These are phyloP conservation scores for Drosophila ustulata DNA, from an alignment of 2,888 invertebrate genomes.

Conservation along the genomic window DNA sequence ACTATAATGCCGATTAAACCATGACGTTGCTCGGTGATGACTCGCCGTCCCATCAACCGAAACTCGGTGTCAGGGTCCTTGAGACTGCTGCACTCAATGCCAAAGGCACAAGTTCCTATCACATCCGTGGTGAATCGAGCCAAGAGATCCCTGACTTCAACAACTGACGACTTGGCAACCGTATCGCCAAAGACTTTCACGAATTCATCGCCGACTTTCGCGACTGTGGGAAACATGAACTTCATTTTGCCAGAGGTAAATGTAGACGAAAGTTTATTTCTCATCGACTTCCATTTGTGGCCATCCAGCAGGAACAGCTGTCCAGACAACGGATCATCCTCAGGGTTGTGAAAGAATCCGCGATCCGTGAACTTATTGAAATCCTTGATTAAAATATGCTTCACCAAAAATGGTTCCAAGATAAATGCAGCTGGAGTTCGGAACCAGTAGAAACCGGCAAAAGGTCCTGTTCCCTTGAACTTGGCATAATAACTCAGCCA, in stretches of 20 bases:
- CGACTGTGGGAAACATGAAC: constrained; percentile 83
- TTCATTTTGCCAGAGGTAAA: constrained; percentile 86
- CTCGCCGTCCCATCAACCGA: constrained; percentile 65
- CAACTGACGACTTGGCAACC: constrained; percentile 19
- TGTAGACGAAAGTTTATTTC: constrained; percentile 85
- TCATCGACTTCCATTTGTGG: constrained; percentile 84
- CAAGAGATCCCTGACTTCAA: constrained; percentile 77
- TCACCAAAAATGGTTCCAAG: constrained; percentile 58
- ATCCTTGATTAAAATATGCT: constrained; percentile 77
- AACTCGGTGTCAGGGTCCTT: constrained; percentile 83
- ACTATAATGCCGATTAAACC: constrained; percentile 27
- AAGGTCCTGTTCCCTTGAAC: constrained; percentile 51
- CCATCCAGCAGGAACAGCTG: constrained; percentile 83
- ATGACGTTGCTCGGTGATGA: constrained; percentile 52
- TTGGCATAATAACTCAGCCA: constrained; percentile 53
- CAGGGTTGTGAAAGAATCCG: constrained; percentile 78
- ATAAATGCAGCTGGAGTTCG: constrained; percentile 60
- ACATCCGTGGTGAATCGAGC: constrained; percentile 85
- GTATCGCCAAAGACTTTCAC: constrained; percentile 46
- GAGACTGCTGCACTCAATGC: constrained; percentile 84
- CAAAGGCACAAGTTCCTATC: constrained; percentile 85
- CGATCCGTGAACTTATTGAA: constrained; percentile 83
- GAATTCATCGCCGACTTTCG: constrained; percentile 58
- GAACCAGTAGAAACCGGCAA: constrained; percentile 78
- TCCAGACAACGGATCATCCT: constrained; percentile 82